Evolutionary conservation across 2,888 invertebrate species (phyloP).

Genomic region (Megastigmus dorsalis): DNA sequence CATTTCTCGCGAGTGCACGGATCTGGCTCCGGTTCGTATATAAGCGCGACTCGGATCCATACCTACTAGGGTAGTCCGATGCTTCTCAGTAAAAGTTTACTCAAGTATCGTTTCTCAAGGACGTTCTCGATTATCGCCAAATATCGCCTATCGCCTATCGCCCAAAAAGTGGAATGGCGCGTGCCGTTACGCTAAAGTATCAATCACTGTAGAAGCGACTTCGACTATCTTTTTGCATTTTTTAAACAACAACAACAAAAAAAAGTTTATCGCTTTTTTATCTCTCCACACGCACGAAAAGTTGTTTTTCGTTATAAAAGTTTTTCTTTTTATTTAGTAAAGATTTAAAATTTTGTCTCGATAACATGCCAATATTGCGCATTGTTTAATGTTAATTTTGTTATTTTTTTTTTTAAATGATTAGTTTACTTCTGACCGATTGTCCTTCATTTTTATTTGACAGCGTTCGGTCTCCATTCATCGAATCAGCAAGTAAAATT

Average conservation of each 20-base stretch:
- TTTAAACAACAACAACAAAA: too few relatives aligned
- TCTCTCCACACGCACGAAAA: too few relatives aligned
- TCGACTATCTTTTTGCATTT: constrained; percentile 58
- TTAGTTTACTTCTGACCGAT: too few relatives aligned
- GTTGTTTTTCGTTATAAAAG: too few relatives aligned
- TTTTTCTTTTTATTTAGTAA: too few relatives aligned
- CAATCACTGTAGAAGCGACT: constrained; percentile 61
- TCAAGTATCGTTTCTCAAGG: constrained; percentile 59
- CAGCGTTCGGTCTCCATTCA: background rate
- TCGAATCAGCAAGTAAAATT: constrained; percentile 20
- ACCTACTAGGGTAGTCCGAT: constrained; percentile 58
- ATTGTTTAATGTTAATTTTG: constrained; percentile 17
- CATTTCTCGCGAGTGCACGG: too few relatives aligned
- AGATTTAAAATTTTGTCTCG: too few relatives aligned
- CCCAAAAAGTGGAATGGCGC: constrained; percentile 50
- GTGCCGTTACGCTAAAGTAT: constrained; percentile 54
- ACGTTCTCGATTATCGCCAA: constrained; percentile 56
- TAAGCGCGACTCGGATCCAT: constrained; percentile 44
- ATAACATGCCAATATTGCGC: too few relatives aligned
- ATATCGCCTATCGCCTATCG: constrained; percentile 59
- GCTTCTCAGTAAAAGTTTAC: constrained; percentile 60
- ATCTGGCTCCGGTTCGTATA: too few relatives aligned
- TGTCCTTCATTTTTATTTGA: background rate
- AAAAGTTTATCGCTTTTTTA: too few relatives aligned
- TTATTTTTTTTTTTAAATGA: background rate